Conservation (phyloP, 2,113 vertebrate species). For the Rhinogobius similis region DNA sequence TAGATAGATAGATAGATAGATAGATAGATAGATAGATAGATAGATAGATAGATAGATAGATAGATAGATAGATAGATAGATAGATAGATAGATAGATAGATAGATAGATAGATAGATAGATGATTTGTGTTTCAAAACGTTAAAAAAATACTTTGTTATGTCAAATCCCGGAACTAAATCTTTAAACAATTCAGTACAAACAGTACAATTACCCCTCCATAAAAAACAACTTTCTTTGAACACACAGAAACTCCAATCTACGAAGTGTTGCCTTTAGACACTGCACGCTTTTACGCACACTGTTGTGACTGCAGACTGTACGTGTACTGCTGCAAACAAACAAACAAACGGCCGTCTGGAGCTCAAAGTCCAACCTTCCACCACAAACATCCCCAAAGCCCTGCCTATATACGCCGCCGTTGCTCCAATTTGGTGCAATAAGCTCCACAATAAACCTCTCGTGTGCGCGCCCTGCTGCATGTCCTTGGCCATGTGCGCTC, state of each 20-base stretch:
- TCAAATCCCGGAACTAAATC: background rate
- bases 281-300: background rate
- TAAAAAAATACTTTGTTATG: too few relatives aligned
- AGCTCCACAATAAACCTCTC: constrained; percentile 69
- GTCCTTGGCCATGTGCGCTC: constrained; percentile 72
- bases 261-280: background rate
- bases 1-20: too few relatives aligned
- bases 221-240: background rate
- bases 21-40: too few relatives aligned
- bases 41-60: too few relatives aligned
- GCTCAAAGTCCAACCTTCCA: background rate
- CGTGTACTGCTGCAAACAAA: background rate
- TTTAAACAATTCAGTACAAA: background rate
- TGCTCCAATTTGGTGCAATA: constrained; percentile 69
- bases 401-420: constrained; percentile 8
- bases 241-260: background rate
- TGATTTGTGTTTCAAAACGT: background rate
- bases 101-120: too few relatives aligned
- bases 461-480: constrained; percentile 37
- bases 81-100: too few relatives aligned
- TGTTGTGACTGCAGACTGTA: background rate
- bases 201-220: background rate
- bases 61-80: too few relatives aligned
- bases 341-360: background rate
- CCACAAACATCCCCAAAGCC: constrained; percentile 35